Evolutionary conservation across 2,113 vertebrate genomes (phyloP).

Genomic region (Seriola dumerili): DNA sequence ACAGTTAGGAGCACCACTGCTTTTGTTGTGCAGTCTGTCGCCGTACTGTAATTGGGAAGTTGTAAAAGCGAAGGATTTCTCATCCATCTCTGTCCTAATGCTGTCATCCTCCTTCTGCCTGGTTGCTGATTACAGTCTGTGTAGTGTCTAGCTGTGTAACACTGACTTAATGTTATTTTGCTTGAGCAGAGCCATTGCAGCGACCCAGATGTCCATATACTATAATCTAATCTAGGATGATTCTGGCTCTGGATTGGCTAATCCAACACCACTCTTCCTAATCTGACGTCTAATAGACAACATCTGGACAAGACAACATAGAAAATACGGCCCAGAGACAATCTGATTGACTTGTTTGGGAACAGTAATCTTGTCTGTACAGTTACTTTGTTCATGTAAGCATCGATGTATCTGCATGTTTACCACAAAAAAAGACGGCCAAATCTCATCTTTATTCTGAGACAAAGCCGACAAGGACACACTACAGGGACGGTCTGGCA

Average conservation of each 20-base stretch:
- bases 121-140: conserved; percentile 74
- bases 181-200: conserved; percentile 66
- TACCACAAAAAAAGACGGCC: conserved; percentile 33
- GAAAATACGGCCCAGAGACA: conserved; percentile 50
- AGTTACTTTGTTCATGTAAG: conserved; percentile 58
- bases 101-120: conserved; percentile 64
- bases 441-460: conserved; percentile 29
- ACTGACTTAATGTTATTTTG: conserved; percentile 79
- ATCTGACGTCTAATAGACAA: conserved; percentile 76
- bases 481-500: background rate
- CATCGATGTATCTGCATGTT: conserved; percentile 52
- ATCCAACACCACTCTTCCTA: conserved; percentile 78
- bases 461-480: conserved; percentile 28
- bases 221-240: conserved; percentile 82
- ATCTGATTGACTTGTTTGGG: conserved; percentile 73
- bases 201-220: conserved; percentile 78
- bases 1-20: conserved; percentile 25
- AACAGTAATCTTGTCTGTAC: conserved; percentile 68
- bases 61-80: conserved; percentile 69
- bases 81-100: conserved; percentile 63
- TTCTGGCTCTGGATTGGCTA: conserved; percentile 79
- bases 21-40: conserved; percentile 48
- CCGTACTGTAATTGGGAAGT: conserved; percentile 60
- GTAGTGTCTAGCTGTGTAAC: conserved; percentile 72
- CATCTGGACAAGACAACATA: conserved; percentile 71